phyloP scores from a whole-genome alignment of 2,888 invertebrate genomes.

The Cataglyphis albicans region DNA sequence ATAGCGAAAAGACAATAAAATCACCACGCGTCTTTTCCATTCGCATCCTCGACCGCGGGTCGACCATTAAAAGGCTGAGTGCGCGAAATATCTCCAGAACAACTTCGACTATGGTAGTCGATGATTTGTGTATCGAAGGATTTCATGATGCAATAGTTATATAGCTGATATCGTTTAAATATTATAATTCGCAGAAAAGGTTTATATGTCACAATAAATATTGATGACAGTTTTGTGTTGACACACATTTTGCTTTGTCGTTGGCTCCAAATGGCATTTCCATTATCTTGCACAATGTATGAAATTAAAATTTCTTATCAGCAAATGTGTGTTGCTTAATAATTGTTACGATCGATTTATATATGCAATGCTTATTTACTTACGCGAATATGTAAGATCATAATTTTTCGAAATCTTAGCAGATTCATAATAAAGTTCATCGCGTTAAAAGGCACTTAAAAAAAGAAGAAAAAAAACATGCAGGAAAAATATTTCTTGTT shows the following conservation, averaged over 20 bases:
- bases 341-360: conserved; percentile 4
- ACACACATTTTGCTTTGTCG: background rate
- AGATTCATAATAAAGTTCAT: background rate
- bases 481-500: background rate
- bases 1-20: background rate
- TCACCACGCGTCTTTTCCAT: background rate
- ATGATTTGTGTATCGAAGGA: background rate
- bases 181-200: background rate
- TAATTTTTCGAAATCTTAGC: conserved; percentile 1
- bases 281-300: conserved; percentile 19
- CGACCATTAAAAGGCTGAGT: background rate
- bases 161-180: background rate
- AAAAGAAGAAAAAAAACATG: background rate
- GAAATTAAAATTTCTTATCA: conserved; percentile 21
- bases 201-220: conserved; percentile 1
- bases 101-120: background rate
- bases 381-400: background rate
- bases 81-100: background rate
- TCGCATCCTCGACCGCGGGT: background rate
- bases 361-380: background rate
- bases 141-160: background rate
- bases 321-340: background rate
- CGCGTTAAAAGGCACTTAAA: background rate
- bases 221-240: conserved; percentile 12
- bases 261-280: conserved; percentile 21